Conservation (phyloP, 1,140 invertebrate genomes). For the Heliothis virescens region DNA sequence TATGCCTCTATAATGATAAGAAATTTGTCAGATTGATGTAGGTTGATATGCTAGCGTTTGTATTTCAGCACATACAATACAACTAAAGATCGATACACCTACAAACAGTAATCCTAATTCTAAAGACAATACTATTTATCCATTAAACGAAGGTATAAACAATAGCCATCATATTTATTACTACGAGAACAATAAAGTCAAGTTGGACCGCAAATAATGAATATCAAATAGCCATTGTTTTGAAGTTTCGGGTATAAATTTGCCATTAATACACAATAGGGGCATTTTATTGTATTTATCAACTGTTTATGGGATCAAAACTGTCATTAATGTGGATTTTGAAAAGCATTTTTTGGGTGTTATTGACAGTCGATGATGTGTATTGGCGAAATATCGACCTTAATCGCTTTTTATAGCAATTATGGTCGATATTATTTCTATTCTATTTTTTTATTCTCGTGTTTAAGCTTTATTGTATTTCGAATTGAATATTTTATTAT, state of each 20-base stretch:
- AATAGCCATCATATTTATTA: slow-evolving; percentile 39
- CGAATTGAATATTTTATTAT: too few species aligned
- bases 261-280: slow-evolving; percentile 4
- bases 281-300: slow-evolving; percentile 17
- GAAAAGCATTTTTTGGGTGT: slow-evolving; percentile 26
- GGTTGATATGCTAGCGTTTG: too few species aligned
- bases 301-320: slow-evolving; percentile 64
- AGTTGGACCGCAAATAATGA: slow-evolving; percentile 52
- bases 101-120: not conserved
- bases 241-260: slow-evolving; percentile 59
- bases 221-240: slow-evolving; percentile 57
- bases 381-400: too few species aligned
- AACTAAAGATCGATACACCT: too few species aligned
- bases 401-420: too few species aligned
- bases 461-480: too few species aligned
- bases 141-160: slow-evolving; percentile 20
- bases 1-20: too few species aligned
- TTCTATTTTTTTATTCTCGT: too few species aligned
- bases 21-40: too few species aligned
- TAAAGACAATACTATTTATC: slow-evolving; percentile 7
- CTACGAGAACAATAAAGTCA: slow-evolving; percentile 48
- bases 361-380: not conserved
- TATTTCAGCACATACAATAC: too few species aligned
- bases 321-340: slow-evolving; percentile 33
- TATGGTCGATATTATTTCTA: too few species aligned